These are phyloP conservation scores for Melanotaenia boesemani DNA, from an alignment of 2,797 vertebrate species.

Conservation along the genomic window DNA sequence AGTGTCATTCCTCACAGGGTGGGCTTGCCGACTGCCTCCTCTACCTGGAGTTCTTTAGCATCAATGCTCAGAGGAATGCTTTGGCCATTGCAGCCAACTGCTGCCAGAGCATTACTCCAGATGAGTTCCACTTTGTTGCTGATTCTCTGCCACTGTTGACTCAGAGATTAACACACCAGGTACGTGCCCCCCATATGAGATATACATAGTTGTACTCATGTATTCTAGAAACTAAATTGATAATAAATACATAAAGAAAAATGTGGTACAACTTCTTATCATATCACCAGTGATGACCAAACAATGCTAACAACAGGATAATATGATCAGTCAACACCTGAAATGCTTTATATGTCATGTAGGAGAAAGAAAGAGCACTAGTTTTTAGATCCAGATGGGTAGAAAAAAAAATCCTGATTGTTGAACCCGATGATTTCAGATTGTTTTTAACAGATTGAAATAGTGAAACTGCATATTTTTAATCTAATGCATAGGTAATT, in stretches of 20 bases:
- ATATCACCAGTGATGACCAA: neutral
- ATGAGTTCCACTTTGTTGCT: constrained; percentile 99
- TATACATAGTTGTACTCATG: neutral
- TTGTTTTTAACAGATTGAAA: no score
- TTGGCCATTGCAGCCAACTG: constrained; percentile 99
- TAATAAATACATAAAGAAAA: neutral
- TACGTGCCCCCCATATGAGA: constrained; percentile 58
- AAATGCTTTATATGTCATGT: neutral
- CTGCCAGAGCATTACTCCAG: constrained; percentile 98
- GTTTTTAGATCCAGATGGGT: no score
- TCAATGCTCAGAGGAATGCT: constrained; percentile 99
- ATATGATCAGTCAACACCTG: neutral
- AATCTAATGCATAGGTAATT: neutral
- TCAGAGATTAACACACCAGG: constrained; percentile 98
- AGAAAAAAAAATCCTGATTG: no score
- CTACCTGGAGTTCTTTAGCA: constrained; percentile 99
- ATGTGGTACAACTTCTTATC: neutral
- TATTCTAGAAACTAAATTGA: neutral
- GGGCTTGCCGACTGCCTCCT: constrained; percentile 97
- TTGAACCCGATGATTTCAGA: no score
- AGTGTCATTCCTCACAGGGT: constrained; percentile 77
- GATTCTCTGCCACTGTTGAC: constrained; percentile 97
- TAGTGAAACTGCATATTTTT: no score
- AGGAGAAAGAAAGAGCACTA: neutral
- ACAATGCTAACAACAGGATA: no score